Evolutionary conservation across 92 coral and sea anemone genomes (phyloP), one percentile per base, ranked within the genome.

Genomic region (Porites evermanni): DNA sequence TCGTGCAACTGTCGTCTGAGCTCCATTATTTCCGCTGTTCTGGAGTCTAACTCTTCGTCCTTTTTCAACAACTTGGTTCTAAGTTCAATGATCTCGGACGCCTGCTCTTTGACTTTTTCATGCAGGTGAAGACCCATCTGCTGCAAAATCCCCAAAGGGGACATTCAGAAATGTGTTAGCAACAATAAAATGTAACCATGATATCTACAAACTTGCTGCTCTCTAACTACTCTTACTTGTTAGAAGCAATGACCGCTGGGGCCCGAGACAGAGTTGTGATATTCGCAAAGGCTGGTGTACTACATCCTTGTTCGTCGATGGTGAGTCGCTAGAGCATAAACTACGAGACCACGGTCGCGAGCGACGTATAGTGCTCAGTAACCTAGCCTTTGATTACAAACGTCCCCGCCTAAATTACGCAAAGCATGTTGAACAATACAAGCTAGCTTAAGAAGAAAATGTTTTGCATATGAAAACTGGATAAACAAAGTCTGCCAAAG

Each of bases 1-100:
- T 94, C 93, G n/a, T 85, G 88, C 19, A 94, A 85, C 54, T 94
- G 91, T 67, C 89, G 83, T 77, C 91, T 92, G 7, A 94, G 92
- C 50, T 88, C 78, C 20, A 85, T 79, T 26, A 90, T 80, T 79
- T 94, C 98, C 12, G 82, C 87, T 17, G 56, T 74, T 38, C 78
- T 93, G 12, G 89, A 70, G 53, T 90, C 91, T 52, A 94, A 76
- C 60, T 94, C 98, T 64, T 91, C 82, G 67, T 94, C 94, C 65
- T 94, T 94, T 78, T 85, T 75, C 17, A 90, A 63, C 51, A 92
- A 56, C 47, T 90, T 91, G 53, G 84, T 89, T 78, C 89, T 89
- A 20, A 94, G 79, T 88, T 92, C 96, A 50, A 86, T 79, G 53
- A 94, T 93, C 79, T 94, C 94, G 70, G 88, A 83, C 2, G 91